Evolutionary conservation across 2,888 invertebrate species (phyloP).

Genomic region (Drosophila borealis): DNA sequence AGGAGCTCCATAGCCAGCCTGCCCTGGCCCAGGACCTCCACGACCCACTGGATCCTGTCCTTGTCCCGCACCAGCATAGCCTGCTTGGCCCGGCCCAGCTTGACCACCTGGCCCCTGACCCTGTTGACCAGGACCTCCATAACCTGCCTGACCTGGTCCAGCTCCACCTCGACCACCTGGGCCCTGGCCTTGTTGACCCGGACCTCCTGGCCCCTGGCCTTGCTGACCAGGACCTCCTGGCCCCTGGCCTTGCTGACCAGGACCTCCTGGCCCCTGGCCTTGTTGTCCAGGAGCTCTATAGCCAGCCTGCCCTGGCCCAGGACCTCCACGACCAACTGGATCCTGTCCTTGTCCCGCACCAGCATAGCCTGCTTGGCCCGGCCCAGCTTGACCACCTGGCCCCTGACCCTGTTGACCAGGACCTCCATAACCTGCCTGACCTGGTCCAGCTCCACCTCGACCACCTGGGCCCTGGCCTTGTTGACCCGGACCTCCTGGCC

Average conservation of each 20-base stretch:
- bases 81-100: neutral
- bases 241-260: no score
- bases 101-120: neutral
- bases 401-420: neutral
- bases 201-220: neutral
- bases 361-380: neutral
- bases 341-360: neutral
- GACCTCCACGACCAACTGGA: neutral
- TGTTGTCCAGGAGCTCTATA: no score
- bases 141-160: conserved; percentile 1
- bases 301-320: neutral
- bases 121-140: neutral
- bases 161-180: neutral
- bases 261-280: neutral
- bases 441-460: neutral
- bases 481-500: neutral
- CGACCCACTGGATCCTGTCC: no score
- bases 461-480: neutral
- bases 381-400: neutral
- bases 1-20: no score
- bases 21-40: no score
- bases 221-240: no score
- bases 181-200: neutral
- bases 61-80: no score
- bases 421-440: neutral